Evolutionary conservation across 2,113 vertebrate genomes (phyloP), one percentile per base, ranked within the genome.

Genomic region (Anser cygnoides): DNA sequence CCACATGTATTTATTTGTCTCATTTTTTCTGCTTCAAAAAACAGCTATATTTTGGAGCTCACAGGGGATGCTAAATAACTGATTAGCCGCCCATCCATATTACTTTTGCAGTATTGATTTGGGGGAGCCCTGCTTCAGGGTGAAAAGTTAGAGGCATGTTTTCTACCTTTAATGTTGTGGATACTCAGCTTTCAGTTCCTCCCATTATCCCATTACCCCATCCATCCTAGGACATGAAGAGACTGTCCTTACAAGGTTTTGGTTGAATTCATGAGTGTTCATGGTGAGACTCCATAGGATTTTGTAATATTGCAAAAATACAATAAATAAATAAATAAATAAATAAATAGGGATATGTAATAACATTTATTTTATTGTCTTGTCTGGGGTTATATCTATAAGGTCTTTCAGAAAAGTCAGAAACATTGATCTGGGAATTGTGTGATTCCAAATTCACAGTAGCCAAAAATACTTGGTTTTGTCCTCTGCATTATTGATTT

Each of bases 51-150:
- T n/a, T 6, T 28, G 21, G 49, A 90, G 2, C 4, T 77, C 19
- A 44, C 3, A 41, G 29, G 28, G 6, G 21, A 37, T 62, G 18
- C 11, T 73, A 39, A 77, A 71, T 18, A 50, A 26, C 8, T 49
- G 3, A n/a, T 37, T 18, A 54, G 4, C 14, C 77, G 81, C 59
- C 35, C 3, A 63, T 19, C 3, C 14, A 6, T 33, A 33, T 26
- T 52, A 29, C 3, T 33, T 66, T 26, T 70, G 1, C 65, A 66
- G 28, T 17, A 65, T 3, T 67, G 3, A 37, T 89, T 84, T 68
- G 0, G 19, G 29, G 6, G 8, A 84, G 46, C 9, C 1, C 13
- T 52, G 1, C 9, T 75, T 80, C 33, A 84, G 10, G 8, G 13
- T 81, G 26, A 79, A 19, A 88, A 71, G n/a, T 13, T 29, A 43